Conservation (phyloP, 2,797 vertebrate species). For the Netta rufina region DNA sequence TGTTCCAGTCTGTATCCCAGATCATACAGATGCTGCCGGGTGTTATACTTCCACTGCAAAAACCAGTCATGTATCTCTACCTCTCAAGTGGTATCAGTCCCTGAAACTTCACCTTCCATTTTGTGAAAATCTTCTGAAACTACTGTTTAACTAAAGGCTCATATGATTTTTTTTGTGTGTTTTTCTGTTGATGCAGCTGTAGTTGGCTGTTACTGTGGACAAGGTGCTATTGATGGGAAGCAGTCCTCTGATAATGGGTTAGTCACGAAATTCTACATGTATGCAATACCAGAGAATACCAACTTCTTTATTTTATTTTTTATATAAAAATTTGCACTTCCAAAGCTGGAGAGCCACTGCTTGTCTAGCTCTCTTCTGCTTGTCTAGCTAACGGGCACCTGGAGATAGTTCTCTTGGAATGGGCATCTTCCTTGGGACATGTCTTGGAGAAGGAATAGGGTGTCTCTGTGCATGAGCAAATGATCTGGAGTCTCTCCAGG, state of each 20-base stretch:
- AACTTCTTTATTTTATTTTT: background rate
- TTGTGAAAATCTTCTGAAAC: background rate
- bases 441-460: background rate
- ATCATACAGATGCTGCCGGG: background rate
- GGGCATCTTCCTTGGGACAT: background rate
- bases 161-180: background rate
- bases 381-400: background rate
- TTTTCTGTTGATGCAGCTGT: background rate
- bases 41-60: background rate
- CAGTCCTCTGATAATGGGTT: background rate
- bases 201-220: background rate
- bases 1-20: background rate
- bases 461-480: background rate
- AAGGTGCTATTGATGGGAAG: background rate
- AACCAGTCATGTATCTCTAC: background rate
- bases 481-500: too few relatives aligned
- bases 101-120: background rate
- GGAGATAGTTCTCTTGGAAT: background rate
- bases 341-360: background rate
- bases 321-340: background rate
- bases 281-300: background rate
- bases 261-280: background rate
- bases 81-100: background rate
- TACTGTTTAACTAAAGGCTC: background rate
- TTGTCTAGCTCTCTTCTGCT: background rate